Evolutionary conservation across 2,797 vertebrate genomes (phyloP), one percentile per base, ranked within the genome.

Genomic region (Schizothorax lantsangensis): DNA sequence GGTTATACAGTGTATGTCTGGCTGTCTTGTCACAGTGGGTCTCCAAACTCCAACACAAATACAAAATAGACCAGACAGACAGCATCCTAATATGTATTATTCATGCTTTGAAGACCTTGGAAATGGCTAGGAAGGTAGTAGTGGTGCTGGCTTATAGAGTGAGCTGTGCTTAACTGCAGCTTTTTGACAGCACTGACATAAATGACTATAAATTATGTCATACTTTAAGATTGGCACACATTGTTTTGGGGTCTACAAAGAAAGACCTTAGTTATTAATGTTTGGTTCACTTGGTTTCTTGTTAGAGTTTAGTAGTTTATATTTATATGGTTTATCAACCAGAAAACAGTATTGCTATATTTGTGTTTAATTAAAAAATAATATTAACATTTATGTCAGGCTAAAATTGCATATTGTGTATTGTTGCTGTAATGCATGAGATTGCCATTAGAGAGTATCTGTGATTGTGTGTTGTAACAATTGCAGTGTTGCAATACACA

Each of bases 401-500:
- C 0, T 19, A 6, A 49, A 2, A 19, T 33, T 15, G 33, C 4
- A 38, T 38, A 12, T 52, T 5, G 30, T 69, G 12, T 38, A 81
- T 4, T 4, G 33, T 40, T 54, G 54, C 43, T 59, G 54, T 43
- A 62, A 62, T 43, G 1, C 78, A 11, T 72, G 15, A 36, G 40
- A 47, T 43, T 59, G 81, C 17, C 12, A 11, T 54, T 17, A 47
- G 40, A 75, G 40, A 52, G 73, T 26, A 10, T 21, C 5, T 75
- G 30, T 62, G 68, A 83, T 83, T 75, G 26, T 10, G 47, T 75
- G 54, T 36, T 47, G 57, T 66, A 66, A 77, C 59, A 62, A 26
- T 52, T 52, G 72, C 72, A 66, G 10, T 78, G 45, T 66, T 78
- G 57, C 21, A 77, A 66, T 54, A 14, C 45, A 40, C 8, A 23